A percentile compares a stretch with the other conserved stretches of the same genome.
Conservation (phyloP, 1,140 invertebrate species). For the Teleopsis dalmanni region DNA sequence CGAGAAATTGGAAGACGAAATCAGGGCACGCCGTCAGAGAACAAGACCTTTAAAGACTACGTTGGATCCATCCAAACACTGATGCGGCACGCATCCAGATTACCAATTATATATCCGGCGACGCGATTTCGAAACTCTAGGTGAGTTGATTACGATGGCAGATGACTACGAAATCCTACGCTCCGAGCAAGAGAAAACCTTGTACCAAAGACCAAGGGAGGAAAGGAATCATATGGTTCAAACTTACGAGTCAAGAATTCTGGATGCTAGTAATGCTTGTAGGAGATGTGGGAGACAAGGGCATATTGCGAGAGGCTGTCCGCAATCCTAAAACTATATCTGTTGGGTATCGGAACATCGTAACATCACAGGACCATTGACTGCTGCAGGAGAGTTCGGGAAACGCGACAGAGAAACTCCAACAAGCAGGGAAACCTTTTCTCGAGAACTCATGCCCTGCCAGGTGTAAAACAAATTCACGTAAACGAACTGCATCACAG, state of each 20-base stretch:
- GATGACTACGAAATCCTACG: not conserved
- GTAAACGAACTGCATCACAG: not conserved
- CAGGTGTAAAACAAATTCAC: not conserved
- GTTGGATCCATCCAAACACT: not conserved
- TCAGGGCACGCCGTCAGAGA: not conserved
- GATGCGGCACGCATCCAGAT: not conserved
- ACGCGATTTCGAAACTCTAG: not conserved
- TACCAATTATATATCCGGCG: not conserved
- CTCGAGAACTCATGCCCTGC: not conserved
- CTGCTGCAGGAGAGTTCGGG: not conserved
- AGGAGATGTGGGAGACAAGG: not conserved
- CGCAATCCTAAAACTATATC: not conserved
- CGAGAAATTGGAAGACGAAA: slow-evolving; percentile 1
- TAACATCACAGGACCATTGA: not conserved
- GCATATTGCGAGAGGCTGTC: not conserved
- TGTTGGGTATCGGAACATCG: not conserved
- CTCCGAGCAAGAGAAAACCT: not conserved
- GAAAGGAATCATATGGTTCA: too few species aligned
- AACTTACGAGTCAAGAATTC: too few species aligned
- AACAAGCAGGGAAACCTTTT: not conserved
- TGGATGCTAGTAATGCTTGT: not conserved
- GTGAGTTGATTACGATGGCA: not conserved
- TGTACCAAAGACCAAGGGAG: not conserved
- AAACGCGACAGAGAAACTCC: not conserved
- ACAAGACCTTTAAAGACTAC: not conserved